Conservation (phyloP, 1,140 invertebrate species). For the Ceratina japonica region DNA sequence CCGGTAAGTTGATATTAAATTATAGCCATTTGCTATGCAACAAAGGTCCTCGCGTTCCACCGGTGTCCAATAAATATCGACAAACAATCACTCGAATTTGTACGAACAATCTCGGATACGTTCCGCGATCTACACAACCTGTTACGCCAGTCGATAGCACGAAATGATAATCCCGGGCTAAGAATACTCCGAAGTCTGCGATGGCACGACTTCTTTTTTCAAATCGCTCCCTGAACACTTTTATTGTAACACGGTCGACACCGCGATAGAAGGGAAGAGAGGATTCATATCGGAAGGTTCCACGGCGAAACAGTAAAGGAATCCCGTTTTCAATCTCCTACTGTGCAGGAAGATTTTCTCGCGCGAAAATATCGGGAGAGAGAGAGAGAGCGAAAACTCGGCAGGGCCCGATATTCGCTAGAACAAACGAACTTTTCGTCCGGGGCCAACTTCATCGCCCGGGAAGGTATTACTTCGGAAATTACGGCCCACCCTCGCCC, state of each 20-base stretch:
- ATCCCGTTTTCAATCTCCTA: background rate
- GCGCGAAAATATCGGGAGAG: background rate
- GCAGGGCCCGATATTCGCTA: constrained; percentile 15
- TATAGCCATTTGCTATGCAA: constrained; percentile 1
- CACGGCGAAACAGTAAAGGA: background rate
- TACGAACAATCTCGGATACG: constrained; percentile 16
- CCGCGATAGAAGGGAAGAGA: background rate
- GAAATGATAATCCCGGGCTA: too few relatives aligned
- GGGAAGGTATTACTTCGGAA: constrained; percentile 41
- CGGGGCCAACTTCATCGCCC: constrained; percentile 32
- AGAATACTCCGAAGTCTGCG: too few relatives aligned
- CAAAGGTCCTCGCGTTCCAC: constrained; percentile 1
- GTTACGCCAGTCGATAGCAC: too few relatives aligned
- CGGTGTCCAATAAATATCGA: constrained; percentile 21
- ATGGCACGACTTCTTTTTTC: too few relatives aligned
- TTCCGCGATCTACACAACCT: background rate
- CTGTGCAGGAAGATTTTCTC: background rate
- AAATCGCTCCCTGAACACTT: too few relatives aligned
- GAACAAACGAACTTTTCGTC: constrained; percentile 40
- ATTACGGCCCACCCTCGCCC: constrained; percentile 14
- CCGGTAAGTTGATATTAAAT: constrained; percentile 29
- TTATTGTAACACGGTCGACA: background rate
- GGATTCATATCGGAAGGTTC: background rate
- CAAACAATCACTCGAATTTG: constrained; percentile 27
- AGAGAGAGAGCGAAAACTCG: background rate